Base-by-base conservation (phyloP, 1,140 invertebrate genomes). In the Tyrophagus putrescentiae region DNA sequence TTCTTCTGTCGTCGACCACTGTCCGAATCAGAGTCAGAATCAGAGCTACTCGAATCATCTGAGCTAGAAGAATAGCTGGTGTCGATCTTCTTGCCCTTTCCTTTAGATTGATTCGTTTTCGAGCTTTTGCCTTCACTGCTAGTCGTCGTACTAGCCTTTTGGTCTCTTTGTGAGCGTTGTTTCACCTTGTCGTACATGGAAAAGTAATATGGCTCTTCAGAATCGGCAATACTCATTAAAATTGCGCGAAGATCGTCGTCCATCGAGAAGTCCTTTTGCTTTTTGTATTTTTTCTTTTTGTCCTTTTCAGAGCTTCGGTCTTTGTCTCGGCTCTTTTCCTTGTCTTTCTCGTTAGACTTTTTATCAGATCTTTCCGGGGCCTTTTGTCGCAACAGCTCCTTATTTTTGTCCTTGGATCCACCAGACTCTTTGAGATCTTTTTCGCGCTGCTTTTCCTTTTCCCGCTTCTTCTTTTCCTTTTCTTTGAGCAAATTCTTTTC, bases 101-200 rank as follows among this genome's bases (percentile, higher is more conserved):
- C n/a, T n/a, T n/a, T n/a, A n/a, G n/a, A n/a, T n/a, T n/a, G n/a
- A n/a, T n/a, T n/a, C n/a, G n/a, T n/a, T n/a, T n/a, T n/a, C n/a
- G n/a, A n/a, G n/a, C n/a, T n/a, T n/a, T n/a, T n/a, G n/a, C n/a
- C n/a, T n/a, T n/a, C n/a, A n/a, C n/a, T n/a, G n/a, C n/a, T n/a
- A n/a, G n/a, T n/a, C n/a, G n/a, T n/a, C n/a, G n/a, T n/a, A n/a
- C n/a, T n/a, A n/a, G n/a, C n/a, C n/a, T n/a, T n/a, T n/a, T n/a
- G n/a, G n/a, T n/a, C n/a, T n/a, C n/a, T n/a, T n/a, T n/a, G n/a
- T 27, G 89, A 93, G 41, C 91, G 79, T 3, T 90, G 86, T 73
- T 97, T 97, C 0, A 97, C 90, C 73, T 95, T 95, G 70, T 96
- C 93, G 71, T 97, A 97, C 92, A 97, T 97, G 32, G 91, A 95